Evolutionary conservation across 2,113 vertebrate genomes (phyloP), one percentile per base, ranked within the genome.

Genomic region (Proteles cristata): DNA sequence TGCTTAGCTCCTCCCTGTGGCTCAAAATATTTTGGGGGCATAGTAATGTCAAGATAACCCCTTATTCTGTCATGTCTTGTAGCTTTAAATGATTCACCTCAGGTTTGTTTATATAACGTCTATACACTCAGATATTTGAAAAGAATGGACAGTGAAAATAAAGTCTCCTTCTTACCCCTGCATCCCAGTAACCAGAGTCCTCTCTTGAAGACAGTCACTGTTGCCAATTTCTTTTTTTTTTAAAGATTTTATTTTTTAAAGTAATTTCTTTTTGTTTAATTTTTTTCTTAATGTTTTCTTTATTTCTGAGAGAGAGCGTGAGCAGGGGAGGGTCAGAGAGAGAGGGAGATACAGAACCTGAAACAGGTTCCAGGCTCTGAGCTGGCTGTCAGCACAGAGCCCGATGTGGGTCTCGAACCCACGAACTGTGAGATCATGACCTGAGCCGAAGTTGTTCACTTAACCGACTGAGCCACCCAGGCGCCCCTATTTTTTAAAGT

Each of bases 81-180:
- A 43, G 85, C 48, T 96, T 94, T 68, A 77, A 55, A 61, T 82
- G 74, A 50, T 71, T 92, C 81, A 68, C n/a, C 55, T 93, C 66
- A 55, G 58, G 63, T 94, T 94, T 90, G 58, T 55, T 94, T 45
- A 79, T 16, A 50, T 48, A 84, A 77, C 23, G 45, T 6, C 81
- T 80, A 82, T 0, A 39, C 25, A 68, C 28, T 74, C 68, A 80
- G 80, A 87, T 3, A 63, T 58, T 82, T 31, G 11, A 43, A 66
- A 86, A 93, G 43, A 63, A 45, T 77, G 23, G n/a, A 17, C 7
- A 84, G 63, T 86, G 73, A 88, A 92, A 95, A 94, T 65, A 48
- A 74, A 61, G 43, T 61, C 55, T 84, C 39, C 69, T 90, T 93
- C 48, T 81, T 80, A 79, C 1, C 55, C 33, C 11, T 63, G 63